A percentile compares a stretch with the other conserved stretches of the same genome.
phyloP scores from a whole-genome alignment of 2,113 vertebrate species.

The Pica pica region DNA sequence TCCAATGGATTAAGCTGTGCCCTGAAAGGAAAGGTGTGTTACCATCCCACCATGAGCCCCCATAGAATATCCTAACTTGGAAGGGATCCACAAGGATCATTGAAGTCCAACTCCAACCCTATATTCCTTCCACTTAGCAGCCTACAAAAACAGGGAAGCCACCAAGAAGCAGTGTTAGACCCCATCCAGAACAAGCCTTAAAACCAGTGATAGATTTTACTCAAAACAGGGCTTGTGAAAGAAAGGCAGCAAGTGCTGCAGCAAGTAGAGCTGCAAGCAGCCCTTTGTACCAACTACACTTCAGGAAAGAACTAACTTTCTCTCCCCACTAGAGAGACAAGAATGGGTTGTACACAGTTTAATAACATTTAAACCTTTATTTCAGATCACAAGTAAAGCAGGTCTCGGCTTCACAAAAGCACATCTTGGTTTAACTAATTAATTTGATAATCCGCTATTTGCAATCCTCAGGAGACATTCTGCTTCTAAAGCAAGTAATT shows the following conservation, averaged over 20 bases:
- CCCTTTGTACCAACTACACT: background rate
- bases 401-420: slow-evolving; percentile 32
- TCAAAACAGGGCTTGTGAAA: background rate
- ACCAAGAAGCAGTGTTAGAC: background rate
- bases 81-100: background rate
- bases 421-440: slow-evolving; percentile 63
- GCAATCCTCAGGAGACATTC: slow-evolving; percentile 33
- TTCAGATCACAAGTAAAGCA: slow-evolving; percentile 26
- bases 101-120: background rate
- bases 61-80: background rate
- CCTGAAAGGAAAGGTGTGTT: background rate
- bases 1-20: background rate
- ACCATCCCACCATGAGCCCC: background rate
- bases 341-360: background rate
- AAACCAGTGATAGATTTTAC: background rate
- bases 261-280: background rate
- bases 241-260: background rate
- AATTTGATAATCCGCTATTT: slow-evolving; percentile 63
- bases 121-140: background rate
- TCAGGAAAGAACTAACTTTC: background rate
- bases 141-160: background rate
- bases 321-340: background rate
- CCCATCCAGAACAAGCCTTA: background rate
- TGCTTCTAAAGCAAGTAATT: slow-evolving; percentile 54
- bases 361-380: slow-evolving; percentile 7